Base-by-base conservation (phyloP, 2,113 vertebrate species). In the Indicator maculatus region DNA sequence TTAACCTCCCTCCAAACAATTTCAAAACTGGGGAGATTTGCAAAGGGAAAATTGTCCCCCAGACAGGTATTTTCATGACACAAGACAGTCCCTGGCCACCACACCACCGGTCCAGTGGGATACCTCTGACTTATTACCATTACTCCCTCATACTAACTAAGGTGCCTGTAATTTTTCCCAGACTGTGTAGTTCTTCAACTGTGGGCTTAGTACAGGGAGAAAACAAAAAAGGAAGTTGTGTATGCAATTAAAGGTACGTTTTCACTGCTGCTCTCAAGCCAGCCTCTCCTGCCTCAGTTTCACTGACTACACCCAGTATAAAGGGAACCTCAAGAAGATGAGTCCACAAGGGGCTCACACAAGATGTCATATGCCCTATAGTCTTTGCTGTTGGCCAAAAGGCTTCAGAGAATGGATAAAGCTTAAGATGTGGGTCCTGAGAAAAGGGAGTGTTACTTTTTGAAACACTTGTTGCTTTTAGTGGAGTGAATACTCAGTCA, bases 301-400 rank as follows among this genome's bases (percentile, higher is more conserved):
- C 41, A 16, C 6, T 38, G 53, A 65, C 11, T 28, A 52, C 11
- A 44, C 3, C 4, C 11, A 67, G 14, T 8, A 12, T 24, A 77
- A 60, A 19, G n/a, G 13, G 88, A 84, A 47, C 23, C 26, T 30
- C 55, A 64, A 5, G 16, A 77, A 63, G 21, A 60, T 16, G 7
- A 33, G 13, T 63, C 16, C 12, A 30, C 33, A 67, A 19, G 5
- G 4, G 16, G 16, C 27, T 58, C 30, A 26, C 24, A 39, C 14
- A 36, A 28, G 8, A 24, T 26, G 14, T 61, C 14, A 39, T 56
- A 6, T 4, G 16, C 9, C 5, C 28, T 0, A 0, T 0, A 30
- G 41, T 9, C 72, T 24, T 58, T 61, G 52, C 0, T 13, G 17
- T 5, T 76, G 61, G 30, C 13, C 53, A 81, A 21, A 65, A 72